Evolutionary conservation across 2,113 vertebrate species (phyloP), one percentile per base, ranked within the genome.

Genomic region (Gobio gobio): DNA sequence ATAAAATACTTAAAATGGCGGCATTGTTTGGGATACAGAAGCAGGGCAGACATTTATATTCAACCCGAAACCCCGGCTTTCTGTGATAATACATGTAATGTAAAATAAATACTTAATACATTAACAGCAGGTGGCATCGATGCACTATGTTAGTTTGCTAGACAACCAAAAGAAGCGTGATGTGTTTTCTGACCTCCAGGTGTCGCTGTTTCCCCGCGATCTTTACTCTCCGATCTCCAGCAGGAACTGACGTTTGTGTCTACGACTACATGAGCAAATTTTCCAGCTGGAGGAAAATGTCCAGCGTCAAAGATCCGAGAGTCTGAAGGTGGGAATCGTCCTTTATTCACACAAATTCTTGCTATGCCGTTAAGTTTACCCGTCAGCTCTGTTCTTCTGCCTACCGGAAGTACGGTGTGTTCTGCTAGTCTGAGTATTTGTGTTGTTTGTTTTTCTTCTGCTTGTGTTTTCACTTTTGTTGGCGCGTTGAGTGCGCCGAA

Each of bases 221-320:
- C n/a, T 24, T 16, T 51, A 5, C 36, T 7, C 20, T 18, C 86
- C 18, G 49, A 0, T 78, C 85, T 88, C 85, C 87, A 85, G 93
- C 94, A 93, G 95, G 95, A 95, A 94, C 91, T 95, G 94, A 95
- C 95, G 95, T 83, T 95, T 84, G 85, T 78, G 54, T 86, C 86
- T 90, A 40, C 87, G 86, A 93, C 91, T 93, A 86, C 88, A 92
- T 88, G 92, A 93, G 93, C 91, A 89, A 88, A 87, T 93, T 92
- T 94, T 93, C 92, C 92, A 92, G 90, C 92, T 90, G 92, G 90
- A 92, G 91, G 91, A 93, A 92, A 94, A 94, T 95, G 93, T 92
- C 91, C 74, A 80, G 74, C 68, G 91, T 86, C 90, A 92, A 89
- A 92, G 88, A 79, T 89, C 89, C 88, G 88, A 89, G 86, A 90